Evolutionary conservation across 2,113 vertebrate genomes (phyloP).

Genomic region (Amphilophus citrinellus): DNA sequence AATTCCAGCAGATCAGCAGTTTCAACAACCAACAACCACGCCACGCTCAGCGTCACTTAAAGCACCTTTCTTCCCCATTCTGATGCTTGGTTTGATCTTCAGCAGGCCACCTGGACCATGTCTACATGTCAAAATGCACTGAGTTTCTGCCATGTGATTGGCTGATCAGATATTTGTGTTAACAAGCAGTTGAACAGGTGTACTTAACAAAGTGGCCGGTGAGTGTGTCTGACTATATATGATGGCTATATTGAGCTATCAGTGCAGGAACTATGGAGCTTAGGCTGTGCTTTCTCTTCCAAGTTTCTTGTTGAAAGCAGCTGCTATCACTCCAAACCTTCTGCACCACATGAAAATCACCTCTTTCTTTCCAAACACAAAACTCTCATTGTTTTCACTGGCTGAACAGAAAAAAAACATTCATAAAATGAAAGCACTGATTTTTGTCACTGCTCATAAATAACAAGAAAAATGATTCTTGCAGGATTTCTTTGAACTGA

Average conservation of each 20-base stretch:
- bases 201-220: not conserved
- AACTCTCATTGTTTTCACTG: not conserved
- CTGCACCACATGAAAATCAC: not conserved
- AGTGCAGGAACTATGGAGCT: not conserved
- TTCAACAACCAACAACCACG: too few relatives aligned
- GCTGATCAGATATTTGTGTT: not conserved
- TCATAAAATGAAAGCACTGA: not conserved
- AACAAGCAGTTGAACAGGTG: not conserved
- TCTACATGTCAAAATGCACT: too few relatives aligned
- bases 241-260: not conserved
- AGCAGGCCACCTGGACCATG: too few relatives aligned
- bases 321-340: not conserved
- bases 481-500: not conserved
- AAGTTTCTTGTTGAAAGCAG: not conserved
- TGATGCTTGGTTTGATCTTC: too few relatives aligned
- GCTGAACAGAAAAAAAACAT: not conserved
- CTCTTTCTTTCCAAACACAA: too few relatives aligned
- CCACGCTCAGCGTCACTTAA: too few relatives aligned
- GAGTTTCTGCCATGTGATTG: not conserved
- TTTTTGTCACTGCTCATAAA: not conserved
- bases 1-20: too few relatives aligned
- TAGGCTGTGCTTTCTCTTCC: not conserved
- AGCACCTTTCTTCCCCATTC: too few relatives aligned
- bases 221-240: too few relatives aligned
- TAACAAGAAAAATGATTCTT: fast-evolving